Base-by-base conservation (phyloP, 1,140 invertebrate species). In the Leptestheria dahalacensis region DNA sequence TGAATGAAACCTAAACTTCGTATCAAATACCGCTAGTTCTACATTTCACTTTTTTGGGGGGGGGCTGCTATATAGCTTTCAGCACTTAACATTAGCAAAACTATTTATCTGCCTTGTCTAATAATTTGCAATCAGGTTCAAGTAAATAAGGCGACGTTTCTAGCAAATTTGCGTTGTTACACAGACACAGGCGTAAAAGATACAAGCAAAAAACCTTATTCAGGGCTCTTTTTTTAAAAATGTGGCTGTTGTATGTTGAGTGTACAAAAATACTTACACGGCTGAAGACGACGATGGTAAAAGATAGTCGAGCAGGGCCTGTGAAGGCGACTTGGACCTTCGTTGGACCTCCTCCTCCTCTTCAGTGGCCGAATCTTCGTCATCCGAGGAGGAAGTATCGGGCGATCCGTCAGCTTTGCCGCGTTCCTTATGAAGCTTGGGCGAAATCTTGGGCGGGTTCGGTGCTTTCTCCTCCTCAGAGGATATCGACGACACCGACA, bases 401-500 rank as follows among this genome's bases (percentile, higher is more conserved):
- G 53, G 53, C 10, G 53, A 55, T 1, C 53, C 53, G 21, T 55
- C 53, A 29, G 53, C 53, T 33, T 55, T 26, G 2, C 53, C 53
- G 1, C 53, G 53, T 29, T 55, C 53, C 33, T 33, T 55, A 18
- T 55, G 53, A 18, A 26, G 33, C 53, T 55, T 55, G 21, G 53
- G 33, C 28, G 53, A 55, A 18, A 55, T n/a, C 2, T 55, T 55
- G 20, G n/a, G 21, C 26, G n/a, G 2, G n/a, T 20, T 18, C 28
- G n/a, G 6, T 26, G 53, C 33, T 20, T 26, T 18, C 1, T 26
- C 12, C 33, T 55, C 33, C 11, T 20, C 26, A n/a, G 33, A 33
- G 25, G 53, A 55, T 55, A 29, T 29, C n/a, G 53, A 55, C 10
- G 53, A 55, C 26, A 49, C 29, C 2, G 58, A 60, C 26, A 49